Base-by-base conservation (phyloP, 2,113 vertebrate species). In the Trogon melanurus region DNA sequence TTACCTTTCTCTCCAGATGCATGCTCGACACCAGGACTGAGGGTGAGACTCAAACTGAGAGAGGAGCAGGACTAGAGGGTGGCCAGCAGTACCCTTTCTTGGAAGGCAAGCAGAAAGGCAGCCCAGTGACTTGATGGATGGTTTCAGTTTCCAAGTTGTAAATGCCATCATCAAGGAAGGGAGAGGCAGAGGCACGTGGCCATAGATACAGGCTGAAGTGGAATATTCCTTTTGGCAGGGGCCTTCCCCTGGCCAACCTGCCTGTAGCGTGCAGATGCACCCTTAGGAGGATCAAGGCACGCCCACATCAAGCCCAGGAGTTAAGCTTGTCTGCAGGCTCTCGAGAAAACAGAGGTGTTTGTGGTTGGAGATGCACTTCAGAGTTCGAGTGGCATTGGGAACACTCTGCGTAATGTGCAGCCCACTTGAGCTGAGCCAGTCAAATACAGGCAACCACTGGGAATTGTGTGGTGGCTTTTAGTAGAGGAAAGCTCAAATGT, bases 351-450 rank as follows among this genome's bases (percentile, higher is more conserved):
- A 83, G 78, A 71, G 66, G 22, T 74, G 58, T 90, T 94, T 93
- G 82, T 60, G 36, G 26, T 15, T 92, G 75, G 82, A 92, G 91
- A 86, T 72, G 34, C 54, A 91, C 88, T 95, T 95, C 70, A 96
- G 78, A 76, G 83, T 86, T 93, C 89, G 94, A 97, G 90, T 87
- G 94, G 85, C 82, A 66, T 16, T 76, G 86, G 95, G 73, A 93
- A 47, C 88, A 51, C 85, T 94, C 48, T 69, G 61, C 65, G 76
- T 89, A 93, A 91, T 81, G 53, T 48, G 62, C 67, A 95, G 79
- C 64, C 72, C 75, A 84, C 91, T 97, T 94, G 82, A 96, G 56
- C 95, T 80, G 82, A 83, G 87, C 79, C 56, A 23, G 15, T 41
- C 84, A 41, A 38, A 51, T 73, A 36, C 30, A 26, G 5, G 60